Conservation (phyloP, 2,888 invertebrate species). For the Chymomyza caudatula region DNA sequence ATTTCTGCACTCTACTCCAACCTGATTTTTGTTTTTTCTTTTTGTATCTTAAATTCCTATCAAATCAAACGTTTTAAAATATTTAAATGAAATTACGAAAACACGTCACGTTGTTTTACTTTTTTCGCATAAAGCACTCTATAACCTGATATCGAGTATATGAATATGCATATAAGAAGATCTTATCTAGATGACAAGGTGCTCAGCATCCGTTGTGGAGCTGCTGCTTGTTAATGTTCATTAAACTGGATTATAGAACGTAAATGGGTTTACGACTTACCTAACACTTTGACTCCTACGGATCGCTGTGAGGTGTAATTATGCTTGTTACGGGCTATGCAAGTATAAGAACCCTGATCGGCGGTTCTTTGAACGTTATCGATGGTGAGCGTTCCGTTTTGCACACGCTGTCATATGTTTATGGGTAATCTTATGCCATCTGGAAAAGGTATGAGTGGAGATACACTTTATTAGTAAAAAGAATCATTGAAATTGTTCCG, state of each 20-base stretch:
- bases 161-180: neutral
- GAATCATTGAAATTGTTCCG: no score
- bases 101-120: neutral
- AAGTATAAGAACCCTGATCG: constrained; percentile 94
- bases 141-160: neutral
- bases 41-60: neutral
- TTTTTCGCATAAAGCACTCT: neutral
- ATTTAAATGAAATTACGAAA: neutral
- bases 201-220: neutral
- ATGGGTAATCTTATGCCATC: constrained; percentile 89
- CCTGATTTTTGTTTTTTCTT: neutral
- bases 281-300: constrained; percentile 85
- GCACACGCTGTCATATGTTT: constrained; percentile 90
- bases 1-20: neutral
- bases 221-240: neutral
- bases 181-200: neutral
- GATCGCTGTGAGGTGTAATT: constrained; percentile 87
- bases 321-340: constrained; percentile 90
- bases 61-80: neutral
- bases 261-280: constrained; percentile 76
- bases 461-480: no score
- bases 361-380: constrained; percentile 89
- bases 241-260: neutral
- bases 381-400: constrained; percentile 90
- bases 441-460: no score